These are phyloP conservation scores for Plotosus lineatus DNA, from an alignment of 2,113 vertebrate genomes.

Conservation along the genomic window DNA sequence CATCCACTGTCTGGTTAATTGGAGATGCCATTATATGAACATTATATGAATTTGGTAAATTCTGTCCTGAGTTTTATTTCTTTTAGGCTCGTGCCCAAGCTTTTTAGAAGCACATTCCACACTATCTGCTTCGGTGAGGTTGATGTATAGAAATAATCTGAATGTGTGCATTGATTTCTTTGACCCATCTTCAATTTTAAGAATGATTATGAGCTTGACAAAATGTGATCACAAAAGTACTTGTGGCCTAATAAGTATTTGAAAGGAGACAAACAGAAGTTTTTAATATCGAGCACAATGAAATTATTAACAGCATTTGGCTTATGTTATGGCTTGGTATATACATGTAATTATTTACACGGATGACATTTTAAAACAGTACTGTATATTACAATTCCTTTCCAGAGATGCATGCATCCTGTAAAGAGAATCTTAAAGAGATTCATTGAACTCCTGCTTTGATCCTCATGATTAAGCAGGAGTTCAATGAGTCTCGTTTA, in stretches of 20 bases:
- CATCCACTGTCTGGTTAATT: not conserved
- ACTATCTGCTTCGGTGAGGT: not conserved
- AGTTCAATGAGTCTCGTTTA: too few relatives aligned
- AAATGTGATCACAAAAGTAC: not conserved
- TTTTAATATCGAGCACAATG: not conserved
- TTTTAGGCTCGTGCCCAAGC: not conserved
- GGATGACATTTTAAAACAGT: not conserved
- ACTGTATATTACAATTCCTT: not conserved
- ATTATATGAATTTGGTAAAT: not conserved
- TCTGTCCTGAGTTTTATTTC: not conserved
- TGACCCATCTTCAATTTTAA: not conserved
- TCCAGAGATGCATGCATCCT: not conserved
- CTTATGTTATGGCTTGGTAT: not conserved
- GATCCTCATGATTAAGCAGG: too few relatives aligned
- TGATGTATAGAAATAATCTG: not conserved
- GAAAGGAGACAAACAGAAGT: not conserved
- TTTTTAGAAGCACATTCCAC: not conserved
- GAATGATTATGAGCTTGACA: not conserved
- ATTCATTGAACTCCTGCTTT: too few relatives aligned
- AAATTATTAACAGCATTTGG: not conserved
- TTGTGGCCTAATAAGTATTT: not conserved
- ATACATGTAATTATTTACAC: not conserved
- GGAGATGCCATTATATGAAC: not conserved
- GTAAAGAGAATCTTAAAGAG: not conserved
- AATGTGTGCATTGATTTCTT: not conserved